Evolutionary conservation across 2,797 vertebrate genomes (phyloP).

Genomic region (Melanotaenia pygmaea): DNA sequence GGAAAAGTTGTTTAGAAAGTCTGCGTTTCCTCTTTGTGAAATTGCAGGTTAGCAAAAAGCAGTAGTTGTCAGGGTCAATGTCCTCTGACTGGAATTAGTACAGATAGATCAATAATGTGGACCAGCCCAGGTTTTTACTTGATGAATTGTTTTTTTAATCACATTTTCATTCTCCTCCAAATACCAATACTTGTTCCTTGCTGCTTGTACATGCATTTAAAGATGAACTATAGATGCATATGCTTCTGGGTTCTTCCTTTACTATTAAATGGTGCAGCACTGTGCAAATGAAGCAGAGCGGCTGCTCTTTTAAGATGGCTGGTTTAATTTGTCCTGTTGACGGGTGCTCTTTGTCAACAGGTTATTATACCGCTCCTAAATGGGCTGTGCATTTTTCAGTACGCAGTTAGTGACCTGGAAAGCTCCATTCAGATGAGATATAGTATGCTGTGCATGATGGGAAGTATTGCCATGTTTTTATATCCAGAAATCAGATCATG

Average conservation of each 20-base stretch:
- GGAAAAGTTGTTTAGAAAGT: conserved; percentile 27
- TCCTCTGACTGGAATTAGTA: conserved; percentile 34
- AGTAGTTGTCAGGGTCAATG: conserved; percentile 32
- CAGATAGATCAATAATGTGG: conserved; percentile 29
- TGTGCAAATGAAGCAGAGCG: conserved; percentile 54
- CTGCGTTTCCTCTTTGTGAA: conserved; percentile 60
- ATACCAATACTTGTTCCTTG: neutral
- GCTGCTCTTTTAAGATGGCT: conserved; percentile 53
- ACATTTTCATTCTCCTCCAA: neutral
- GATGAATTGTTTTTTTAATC: conserved; percentile 18
- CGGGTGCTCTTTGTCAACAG: conserved; percentile 68
- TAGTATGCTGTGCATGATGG: conserved; percentile 18
- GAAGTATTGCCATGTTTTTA: conserved; percentile 23
- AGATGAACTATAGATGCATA: neutral
- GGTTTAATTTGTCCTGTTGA: conserved; percentile 65
- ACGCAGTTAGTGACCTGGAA: conserved; percentile 44
- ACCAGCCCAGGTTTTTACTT: conserved; percentile 16
- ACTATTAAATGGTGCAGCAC: conserved; percentile 19
- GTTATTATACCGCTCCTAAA: conserved; percentile 65
- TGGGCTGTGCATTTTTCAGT: conserved; percentile 58
- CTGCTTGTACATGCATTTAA: neutral
- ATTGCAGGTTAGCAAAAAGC: conserved; percentile 61
- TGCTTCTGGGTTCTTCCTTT: conserved; percentile 10
- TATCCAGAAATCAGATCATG: conserved; percentile 12
- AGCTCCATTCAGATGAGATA: conserved; percentile 50